Conservation (phyloP, 1,140 invertebrate species). For the Aradophagus sp. region DNA sequence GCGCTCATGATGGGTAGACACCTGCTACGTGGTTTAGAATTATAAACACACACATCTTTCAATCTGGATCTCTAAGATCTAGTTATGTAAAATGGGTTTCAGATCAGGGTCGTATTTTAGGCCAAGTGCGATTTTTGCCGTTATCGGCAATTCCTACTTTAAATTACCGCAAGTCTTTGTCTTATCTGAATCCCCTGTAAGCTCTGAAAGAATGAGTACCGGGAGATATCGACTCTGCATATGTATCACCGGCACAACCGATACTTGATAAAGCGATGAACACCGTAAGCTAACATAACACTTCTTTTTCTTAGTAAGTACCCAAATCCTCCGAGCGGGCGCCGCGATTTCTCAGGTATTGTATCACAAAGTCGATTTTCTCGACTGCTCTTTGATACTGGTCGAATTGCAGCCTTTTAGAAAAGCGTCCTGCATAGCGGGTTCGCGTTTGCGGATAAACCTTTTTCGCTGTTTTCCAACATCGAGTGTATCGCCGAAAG, state of each 20-base stretch:
- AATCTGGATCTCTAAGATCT: too few species aligned
- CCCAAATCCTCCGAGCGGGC: slow-evolving; percentile 20
- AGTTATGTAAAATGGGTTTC: too few species aligned
- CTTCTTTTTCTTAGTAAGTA: slow-evolving; percentile 26
- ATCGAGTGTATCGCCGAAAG: slow-evolving; percentile 14
- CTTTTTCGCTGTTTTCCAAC: slow-evolving; percentile 6
- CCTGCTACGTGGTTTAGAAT: too few species aligned
- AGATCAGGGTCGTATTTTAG: too few species aligned
- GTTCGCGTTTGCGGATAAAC: slow-evolving; percentile 9
- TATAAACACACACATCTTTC: too few species aligned
- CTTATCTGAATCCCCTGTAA: slow-evolving; percentile 69
- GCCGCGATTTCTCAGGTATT: slow-evolving; percentile 4
- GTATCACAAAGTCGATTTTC: slow-evolving; percentile 18
- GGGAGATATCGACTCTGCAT: slow-evolving; percentile 73
- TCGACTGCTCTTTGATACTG: too few species aligned
- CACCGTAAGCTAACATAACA: slow-evolving; percentile 48
- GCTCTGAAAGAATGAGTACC: slow-evolving; percentile 69
- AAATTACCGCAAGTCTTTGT: slow-evolving; percentile 67
- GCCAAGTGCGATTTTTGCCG: too few species aligned
- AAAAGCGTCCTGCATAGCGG: too few species aligned
- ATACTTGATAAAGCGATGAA: slow-evolving; percentile 67
- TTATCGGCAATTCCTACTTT: slow-evolving; percentile 60
- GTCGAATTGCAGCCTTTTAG: too few species aligned
- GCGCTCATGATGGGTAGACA: too few species aligned
- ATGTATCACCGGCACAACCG: slow-evolving; percentile 64